Evolutionary conservation across 1,140 invertebrate genomes (phyloP).

Genomic region (Drosophila willistoni): DNA sequence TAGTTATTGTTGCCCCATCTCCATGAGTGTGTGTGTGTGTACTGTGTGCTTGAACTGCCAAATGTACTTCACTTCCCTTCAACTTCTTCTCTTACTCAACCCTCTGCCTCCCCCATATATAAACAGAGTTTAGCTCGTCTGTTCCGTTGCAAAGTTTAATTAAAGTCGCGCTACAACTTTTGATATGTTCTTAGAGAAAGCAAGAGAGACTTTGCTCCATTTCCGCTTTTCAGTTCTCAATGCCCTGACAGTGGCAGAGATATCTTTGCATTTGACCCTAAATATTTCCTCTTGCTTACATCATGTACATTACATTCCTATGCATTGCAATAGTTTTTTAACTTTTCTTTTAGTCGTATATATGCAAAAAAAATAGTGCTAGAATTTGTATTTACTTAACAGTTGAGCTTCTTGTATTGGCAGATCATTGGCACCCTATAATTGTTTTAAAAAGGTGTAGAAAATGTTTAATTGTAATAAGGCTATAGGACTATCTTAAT

Average conservation of each 20-base stretch:
- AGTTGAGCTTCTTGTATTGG: not conserved
- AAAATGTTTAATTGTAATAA: too few species aligned
- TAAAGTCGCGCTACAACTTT: slow-evolving; percentile 80
- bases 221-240: slow-evolving; percentile 45
- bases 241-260: slow-evolving; percentile 11
- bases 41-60: slow-evolving; percentile 70
- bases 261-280: slow-evolving; percentile 1
- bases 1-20: slow-evolving; percentile 43
- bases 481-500: too few species aligned
- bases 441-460: not conserved
- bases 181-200: slow-evolving; percentile 68
- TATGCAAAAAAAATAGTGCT: not conserved
- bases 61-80: slow-evolving; percentile 55
- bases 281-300: slow-evolving; percentile 9
- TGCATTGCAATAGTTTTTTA: slow-evolving; percentile 9
- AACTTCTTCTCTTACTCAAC: slow-evolving; percentile 10
- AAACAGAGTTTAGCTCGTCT: slow-evolving; percentile 46
- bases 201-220: slow-evolving; percentile 53
- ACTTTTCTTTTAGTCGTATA: not conserved
- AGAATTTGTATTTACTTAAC: not conserved
- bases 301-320: slow-evolving; percentile 36
- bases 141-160: slow-evolving; percentile 73
- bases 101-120: not conserved
- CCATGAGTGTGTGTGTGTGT: slow-evolving; percentile 28
- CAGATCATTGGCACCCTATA: not conserved